Evolutionary conservation across 2,113 vertebrate species (phyloP).

Genomic region (Himantopus leucocephalus): DNA sequence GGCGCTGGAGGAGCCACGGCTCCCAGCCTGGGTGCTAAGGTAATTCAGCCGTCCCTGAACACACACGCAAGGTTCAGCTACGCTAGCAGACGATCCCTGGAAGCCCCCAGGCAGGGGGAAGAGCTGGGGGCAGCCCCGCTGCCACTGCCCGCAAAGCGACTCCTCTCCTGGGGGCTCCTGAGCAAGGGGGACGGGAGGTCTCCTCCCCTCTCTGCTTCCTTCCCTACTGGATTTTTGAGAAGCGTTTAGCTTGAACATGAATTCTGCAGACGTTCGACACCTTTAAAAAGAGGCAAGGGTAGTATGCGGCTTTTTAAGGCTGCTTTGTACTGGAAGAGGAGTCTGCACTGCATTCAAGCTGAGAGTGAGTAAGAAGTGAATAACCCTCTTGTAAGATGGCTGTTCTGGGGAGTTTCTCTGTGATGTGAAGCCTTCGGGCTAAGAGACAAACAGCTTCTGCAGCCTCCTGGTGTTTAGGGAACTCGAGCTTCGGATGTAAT

Average conservation of each 20-base stretch:
- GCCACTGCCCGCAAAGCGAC: not conserved
- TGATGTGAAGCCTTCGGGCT: not conserved
- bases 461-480: not conserved
- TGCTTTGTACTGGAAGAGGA: not conserved
- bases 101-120: not conserved
- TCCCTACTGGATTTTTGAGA: not conserved
- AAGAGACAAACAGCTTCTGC: not conserved
- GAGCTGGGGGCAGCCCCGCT: not conserved
- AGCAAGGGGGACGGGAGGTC: not conserved
- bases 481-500: not conserved
- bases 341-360: not conserved
- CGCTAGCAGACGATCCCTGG: not conserved
- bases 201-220: not conserved
- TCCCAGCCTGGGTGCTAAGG: not conserved
- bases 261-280: not conserved
- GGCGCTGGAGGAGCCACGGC: not conserved
- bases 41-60: not conserved
- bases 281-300: not conserved
- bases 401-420: not conserved
- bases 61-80: not conserved
- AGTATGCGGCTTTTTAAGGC: not conserved
- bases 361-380: not conserved
- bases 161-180: not conserved
- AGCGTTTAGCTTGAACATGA: not conserved
- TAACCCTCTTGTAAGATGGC: not conserved